phyloP scores from a whole-genome alignment of 92 coral and sea anemone genomes.

The Epizoanthus illoricatus region DNA sequence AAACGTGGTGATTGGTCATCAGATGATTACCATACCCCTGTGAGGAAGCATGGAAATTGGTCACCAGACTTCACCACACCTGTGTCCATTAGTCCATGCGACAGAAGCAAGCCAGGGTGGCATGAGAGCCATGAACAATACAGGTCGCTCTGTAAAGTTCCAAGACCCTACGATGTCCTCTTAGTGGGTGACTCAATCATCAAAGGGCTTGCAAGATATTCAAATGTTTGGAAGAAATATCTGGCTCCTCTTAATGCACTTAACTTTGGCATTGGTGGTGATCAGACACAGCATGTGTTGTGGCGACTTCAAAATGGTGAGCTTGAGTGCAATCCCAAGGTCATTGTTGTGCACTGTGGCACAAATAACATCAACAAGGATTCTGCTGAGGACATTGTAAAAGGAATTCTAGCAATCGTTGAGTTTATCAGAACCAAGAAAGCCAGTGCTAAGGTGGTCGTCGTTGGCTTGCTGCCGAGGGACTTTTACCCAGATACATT shows the following conservation, averaged over 20 bases:
- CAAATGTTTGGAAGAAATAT: conserved; percentile 78
- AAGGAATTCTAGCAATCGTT: conserved; percentile 86
- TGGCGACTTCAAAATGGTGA: conserved; percentile 97
- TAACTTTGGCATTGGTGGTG: conserved; percentile 93
- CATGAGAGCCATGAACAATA: conserved; percentile 63
- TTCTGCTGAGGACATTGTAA: conserved; percentile 77
- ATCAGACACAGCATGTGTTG: conserved; percentile 92
- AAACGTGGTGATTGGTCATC: neutral
- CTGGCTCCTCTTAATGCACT: conserved; percentile 79
- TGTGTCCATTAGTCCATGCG: conserved; percentile 57
- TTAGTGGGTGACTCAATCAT: conserved; percentile 89
- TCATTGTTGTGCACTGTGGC: conserved; percentile 89
- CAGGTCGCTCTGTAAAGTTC: conserved; percentile 45
- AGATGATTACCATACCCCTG: neutral
- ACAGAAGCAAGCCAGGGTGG: conserved; percentile 87
- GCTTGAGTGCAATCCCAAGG: conserved; percentile 72
- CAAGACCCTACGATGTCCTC: conserved; percentile 55
- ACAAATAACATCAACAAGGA: conserved; percentile 91
- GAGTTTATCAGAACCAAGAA: conserved; percentile 65
- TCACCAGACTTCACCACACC: neutral
- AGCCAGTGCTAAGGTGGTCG: conserved; percentile 63
- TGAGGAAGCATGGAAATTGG: neutral
- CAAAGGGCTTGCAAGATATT: conserved; percentile 88
- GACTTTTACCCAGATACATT: conserved; percentile 66
- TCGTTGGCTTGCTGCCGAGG: conserved; percentile 89